Evolutionary conservation across 2,888 invertebrate genomes (phyloP).

Genomic region (Caenorhabditis doughertyi): DNA sequence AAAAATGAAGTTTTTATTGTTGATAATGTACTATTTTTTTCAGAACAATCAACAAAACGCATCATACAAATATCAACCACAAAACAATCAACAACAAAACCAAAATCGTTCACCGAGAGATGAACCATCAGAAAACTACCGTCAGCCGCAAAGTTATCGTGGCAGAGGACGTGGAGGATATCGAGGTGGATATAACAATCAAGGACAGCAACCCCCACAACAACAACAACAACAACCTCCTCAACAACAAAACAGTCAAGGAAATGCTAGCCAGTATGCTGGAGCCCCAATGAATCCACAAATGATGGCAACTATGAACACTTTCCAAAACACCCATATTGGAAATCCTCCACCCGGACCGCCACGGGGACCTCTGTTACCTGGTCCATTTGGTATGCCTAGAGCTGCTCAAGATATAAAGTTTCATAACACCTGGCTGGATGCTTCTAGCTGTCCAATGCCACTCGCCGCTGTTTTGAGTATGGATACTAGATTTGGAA

Average conservation of each 20-base stretch:
- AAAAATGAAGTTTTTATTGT: background rate
- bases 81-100: too few species aligned
- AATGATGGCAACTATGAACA: constrained; percentile 31
- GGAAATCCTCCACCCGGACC: constrained; percentile 2
- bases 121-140: constrained; percentile 5
- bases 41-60: constrained; percentile 32
- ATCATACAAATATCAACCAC: constrained; percentile 24
- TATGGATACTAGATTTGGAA: constrained; percentile 13
- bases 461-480: constrained; percentile 10
- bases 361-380: constrained; percentile 15
- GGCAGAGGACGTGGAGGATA: constrained; percentile 38
- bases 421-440: constrained; percentile 75
- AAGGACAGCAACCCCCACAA: background rate
- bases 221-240: background rate
- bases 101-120: constrained; percentile 20
- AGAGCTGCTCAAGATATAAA: constrained; percentile 59
- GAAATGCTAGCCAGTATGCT: background rate
- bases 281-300: constrained; percentile 27
- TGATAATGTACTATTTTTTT: background rate
- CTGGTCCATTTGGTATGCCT: constrained; percentile 55
- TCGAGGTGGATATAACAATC: constrained; percentile 14
- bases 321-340: constrained; percentile 41
- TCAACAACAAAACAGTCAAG: background rate
- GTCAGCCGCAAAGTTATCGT: constrained; percentile 20
- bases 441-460: constrained; percentile 53